Evolutionary conservation across 2,113 vertebrate genomes (phyloP).

Genomic region (Carassius gibelio): DNA sequence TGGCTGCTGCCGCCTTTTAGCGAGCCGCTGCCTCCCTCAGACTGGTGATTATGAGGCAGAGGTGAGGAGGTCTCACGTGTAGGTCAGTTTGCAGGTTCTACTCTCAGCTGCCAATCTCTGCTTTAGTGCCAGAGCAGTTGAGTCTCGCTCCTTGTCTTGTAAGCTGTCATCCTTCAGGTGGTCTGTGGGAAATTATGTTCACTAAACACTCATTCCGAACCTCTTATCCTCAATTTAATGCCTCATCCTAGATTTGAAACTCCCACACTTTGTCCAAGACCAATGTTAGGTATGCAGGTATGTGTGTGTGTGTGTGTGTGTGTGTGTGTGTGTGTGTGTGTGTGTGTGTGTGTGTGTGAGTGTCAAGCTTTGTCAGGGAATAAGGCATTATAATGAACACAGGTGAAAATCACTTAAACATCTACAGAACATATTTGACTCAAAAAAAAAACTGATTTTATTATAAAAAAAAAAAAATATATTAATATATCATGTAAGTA

Average conservation of each 20-base stretch:
- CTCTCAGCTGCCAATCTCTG: constrained; percentile 98
- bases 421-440: neutral
- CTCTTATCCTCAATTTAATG: constrained; percentile 40
- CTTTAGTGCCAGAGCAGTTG: constrained; percentile 85
- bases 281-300: constrained; percentile 5
- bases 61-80: constrained; percentile 97
- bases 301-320: constrained; percentile 1
- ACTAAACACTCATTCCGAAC: constrained; percentile 81
- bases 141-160: constrained; percentile 90
- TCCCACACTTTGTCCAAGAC: constrained; percentile 15
- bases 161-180: constrained; percentile 91
- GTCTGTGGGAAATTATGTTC: constrained; percentile 93
- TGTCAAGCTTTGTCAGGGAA: neutral
- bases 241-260: constrained; percentile 17
- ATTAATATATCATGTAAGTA: neutral
- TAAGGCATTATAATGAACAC: neutral
- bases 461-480: neutral
- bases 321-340: neutral
- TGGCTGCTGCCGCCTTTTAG: constrained; percentile 98
- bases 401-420: neutral
- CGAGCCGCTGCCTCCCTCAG: constrained; percentile 94
- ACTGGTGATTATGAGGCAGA: constrained; percentile 99
- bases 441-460: neutral
- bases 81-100: constrained; percentile 95
- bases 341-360: neutral